phyloP scores from a whole-genome alignment of 2,113 vertebrate species.

The Craseonycteris thonglongyai region DNA sequence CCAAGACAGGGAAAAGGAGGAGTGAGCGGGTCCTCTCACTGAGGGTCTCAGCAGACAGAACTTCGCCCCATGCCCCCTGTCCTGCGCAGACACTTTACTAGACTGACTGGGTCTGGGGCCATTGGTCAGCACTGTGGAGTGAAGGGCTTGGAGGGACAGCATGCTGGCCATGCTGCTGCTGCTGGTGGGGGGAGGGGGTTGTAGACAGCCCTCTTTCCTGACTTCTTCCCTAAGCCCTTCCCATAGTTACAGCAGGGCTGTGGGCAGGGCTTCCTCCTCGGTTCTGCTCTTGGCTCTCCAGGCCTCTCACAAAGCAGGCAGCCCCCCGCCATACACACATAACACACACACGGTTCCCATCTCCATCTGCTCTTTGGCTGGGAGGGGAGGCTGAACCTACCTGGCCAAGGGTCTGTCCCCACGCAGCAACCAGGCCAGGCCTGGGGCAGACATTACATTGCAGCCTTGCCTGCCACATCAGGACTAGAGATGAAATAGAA shows the following conservation, averaged over 20 bases:
- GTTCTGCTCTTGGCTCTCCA: not conserved
- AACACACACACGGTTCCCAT: too few species aligned
- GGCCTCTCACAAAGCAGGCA: not conserved
- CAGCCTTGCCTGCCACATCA: rapidly evolving
- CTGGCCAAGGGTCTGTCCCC: not conserved
- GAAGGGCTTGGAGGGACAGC: not conserved
- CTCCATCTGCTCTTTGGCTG: not conserved
- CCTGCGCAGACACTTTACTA: conserved; percentile 46
- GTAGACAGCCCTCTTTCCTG: not conserved
- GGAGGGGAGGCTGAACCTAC: not conserved
- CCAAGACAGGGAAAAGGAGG: not conserved
- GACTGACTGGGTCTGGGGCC: conserved; percentile 47
- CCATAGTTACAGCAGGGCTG: rapidly evolving
- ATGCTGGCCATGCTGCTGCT: not conserved
- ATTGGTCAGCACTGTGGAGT: not conserved
- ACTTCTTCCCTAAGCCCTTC: not conserved
- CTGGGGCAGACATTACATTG: not conserved
- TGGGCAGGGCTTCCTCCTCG: too few species aligned
- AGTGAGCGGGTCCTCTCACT: conserved; percentile 45
- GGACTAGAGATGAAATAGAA: not conserved
- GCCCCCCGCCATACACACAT: not conserved
- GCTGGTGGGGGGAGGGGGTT: too few species aligned
- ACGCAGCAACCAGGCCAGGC: too few species aligned
- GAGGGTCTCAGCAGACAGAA: conserved; percentile 35
- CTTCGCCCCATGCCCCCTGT: not conserved